Evolutionary conservation across 2,113 vertebrate genomes (phyloP), one percentile per base, ranked within the genome.

Genomic region (Notarius quadriscutis): DNA sequence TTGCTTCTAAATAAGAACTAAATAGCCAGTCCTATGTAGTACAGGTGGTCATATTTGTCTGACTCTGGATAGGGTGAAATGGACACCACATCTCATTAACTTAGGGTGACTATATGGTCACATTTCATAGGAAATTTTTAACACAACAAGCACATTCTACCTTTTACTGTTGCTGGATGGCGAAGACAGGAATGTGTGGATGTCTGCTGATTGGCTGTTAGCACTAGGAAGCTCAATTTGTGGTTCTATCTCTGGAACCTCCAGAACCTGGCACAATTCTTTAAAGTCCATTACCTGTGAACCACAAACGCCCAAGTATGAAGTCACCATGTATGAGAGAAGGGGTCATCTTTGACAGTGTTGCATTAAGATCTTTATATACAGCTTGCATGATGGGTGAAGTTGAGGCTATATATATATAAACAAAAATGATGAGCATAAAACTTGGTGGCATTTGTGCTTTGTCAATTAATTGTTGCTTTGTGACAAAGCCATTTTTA

Each of bases 161-260:
- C 97, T 96, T 90, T 99, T 99, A 92, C 94, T 97, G 81, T 95
- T 96, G 85, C 96, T 96, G 3, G 96, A 95, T 4, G 98, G 98
- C 77, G 98, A 99, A 72, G 96, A 97, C 63, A 99, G 96, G 90
- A 99, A 99, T 83, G 96, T 90, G 65, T 97, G 96, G 69, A 97
- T 93, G 81, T 98, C 97, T 6, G 94, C 92, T 34, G 93, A 86
- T 8, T 93, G 95, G 0, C 91, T 69, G 90, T 93, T 92, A 90
- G 94, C 63, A 91, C 91, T 90, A 12, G 95, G 93, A 51, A 94
- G 94, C 50, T 2, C 95, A 90, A 93, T 78, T 82, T 93, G 85
- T 77, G 92, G 94, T 83, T 92, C 93, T 50, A 95, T 95, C 74
- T 96, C 96, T 14, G 96, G 95, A 86, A 99, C 95, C 65, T 97